Evolutionary conservation across 2,888 invertebrate species (phyloP), one percentile per base, ranked within the genome.

Genomic region (Oligia latruncula): DNA sequence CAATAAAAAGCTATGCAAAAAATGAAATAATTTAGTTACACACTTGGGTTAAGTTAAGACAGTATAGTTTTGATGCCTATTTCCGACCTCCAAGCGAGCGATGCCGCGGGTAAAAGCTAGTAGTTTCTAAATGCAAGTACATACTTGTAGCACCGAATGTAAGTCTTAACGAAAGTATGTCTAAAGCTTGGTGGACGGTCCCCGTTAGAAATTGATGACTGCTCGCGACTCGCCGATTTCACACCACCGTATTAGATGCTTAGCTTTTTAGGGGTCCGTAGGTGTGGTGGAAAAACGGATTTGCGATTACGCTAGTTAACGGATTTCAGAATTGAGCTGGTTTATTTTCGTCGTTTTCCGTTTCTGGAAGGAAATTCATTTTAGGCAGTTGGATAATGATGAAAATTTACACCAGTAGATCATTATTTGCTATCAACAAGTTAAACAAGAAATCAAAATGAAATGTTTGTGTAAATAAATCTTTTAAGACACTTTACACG

Each of bases 151-250:
- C 62, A 62, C 71, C 43, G 43, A 86, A 89, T 83, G 46, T 82
- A 65, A 73, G 71, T 60, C 70, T 40, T 4, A 64, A 52, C 72
- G 88, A 89, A 89, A 89, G 89, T 89, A 88, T 88, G 85, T 77
- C 79, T 79, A 88, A 88, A 89, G 88, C 90, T 89, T 43, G 6
- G 13, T 5, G 58, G 43, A 13, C 40, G 15, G 13, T 20, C 58
- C 35, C 96, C 95, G 96, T 96, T 96, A 96, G 94, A 93, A 94
- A 95, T 93, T 94, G 94, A 91, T 92, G 91, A 91, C 79, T 78
- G 82, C 40, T n/a, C 77, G 85, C 86, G 71, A 86, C 60, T 72
- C 74, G 92, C 90, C 93, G 95, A 96, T 96, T 96, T 96, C 96
- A 96, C 96, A 95, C 95, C 90, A 88, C 83, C 88, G 92, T 93